phyloP scores from a whole-genome alignment of 2,113 vertebrate species.

The Paramormyrops kingsleyae region DNA sequence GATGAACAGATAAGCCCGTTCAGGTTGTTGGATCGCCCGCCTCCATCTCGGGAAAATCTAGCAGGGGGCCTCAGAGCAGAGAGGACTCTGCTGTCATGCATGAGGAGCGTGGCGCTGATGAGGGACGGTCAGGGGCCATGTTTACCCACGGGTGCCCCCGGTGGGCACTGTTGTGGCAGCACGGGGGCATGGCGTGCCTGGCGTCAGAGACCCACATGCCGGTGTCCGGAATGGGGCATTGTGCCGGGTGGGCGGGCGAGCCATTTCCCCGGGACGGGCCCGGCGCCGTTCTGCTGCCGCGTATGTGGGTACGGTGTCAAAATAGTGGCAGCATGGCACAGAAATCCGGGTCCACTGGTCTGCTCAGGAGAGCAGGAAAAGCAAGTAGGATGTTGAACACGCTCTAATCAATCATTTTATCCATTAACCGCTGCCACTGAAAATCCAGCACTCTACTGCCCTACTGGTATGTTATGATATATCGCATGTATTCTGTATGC shows the following conservation, averaged over 20 bases:
- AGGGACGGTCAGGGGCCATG: not conserved
- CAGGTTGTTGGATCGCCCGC: not conserved
- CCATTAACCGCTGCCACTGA: not conserved
- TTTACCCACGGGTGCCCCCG: not conserved
- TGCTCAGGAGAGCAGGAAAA: not conserved
- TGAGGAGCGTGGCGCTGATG: not conserved
- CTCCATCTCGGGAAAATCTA: not conserved
- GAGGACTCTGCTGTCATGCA: not conserved
- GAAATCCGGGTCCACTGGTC: not conserved
- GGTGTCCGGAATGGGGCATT: not conserved
- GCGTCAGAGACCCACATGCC: constrained; percentile 2
- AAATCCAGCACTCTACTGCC: not conserved
- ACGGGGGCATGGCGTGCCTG: not conserved
- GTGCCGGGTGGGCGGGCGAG: not conserved
- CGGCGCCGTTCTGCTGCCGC: not conserved
- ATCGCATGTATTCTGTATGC: not conserved
- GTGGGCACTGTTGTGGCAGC: not conserved
- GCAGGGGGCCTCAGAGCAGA: not conserved
- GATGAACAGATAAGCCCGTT: not conserved
- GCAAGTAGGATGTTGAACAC: not conserved
- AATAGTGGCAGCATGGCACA: not conserved
- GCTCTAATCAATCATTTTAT: not conserved
- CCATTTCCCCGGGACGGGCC: not conserved
- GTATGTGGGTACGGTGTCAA: not conserved
- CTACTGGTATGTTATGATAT: not conserved